Evolutionary conservation across 2,888 invertebrate genomes (phyloP).

Genomic region (Caenorhabditis panamensis): DNA sequence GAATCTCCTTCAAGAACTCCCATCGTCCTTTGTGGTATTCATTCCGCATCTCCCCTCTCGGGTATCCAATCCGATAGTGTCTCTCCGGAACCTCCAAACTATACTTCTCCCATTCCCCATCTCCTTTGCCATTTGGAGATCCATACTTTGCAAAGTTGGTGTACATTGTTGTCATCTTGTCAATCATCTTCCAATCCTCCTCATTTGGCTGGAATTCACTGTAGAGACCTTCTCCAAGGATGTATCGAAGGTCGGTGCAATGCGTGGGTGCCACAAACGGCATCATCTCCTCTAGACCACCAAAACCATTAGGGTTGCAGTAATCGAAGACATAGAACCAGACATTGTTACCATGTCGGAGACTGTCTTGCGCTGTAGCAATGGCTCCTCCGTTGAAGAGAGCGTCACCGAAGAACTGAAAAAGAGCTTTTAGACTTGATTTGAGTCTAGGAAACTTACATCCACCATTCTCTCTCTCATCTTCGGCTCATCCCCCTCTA

Average conservation of each 20-base stretch:
- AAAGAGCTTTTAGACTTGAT: no score
- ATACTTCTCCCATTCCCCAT: conserved; percentile 37
- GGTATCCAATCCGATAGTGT: conserved; percentile 41
- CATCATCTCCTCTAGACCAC: conserved; percentile 32
- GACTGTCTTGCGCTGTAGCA: conserved; percentile 55
- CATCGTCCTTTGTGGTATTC: conserved; percentile 38
- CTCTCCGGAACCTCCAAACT: conserved; percentile 24
- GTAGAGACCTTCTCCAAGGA: conserved; percentile 68
- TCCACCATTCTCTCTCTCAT: conserved; percentile 41
- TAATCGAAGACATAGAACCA: conserved; percentile 70
- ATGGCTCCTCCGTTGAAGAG: conserved; percentile 54
- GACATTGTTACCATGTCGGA: conserved; percentile 58
- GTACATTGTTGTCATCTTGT: conserved; percentile 66
- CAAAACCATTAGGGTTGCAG: conserved; percentile 51
- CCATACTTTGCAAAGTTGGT: conserved; percentile 72
- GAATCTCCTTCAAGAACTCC: conserved; percentile 27
- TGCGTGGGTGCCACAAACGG: conserved; percentile 65
- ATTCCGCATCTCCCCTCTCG: conserved; percentile 38
- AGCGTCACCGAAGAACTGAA: conserved; percentile 59
- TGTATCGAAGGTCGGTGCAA: conserved; percentile 69
- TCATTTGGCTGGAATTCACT: conserved; percentile 66
- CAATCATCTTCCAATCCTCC: conserved; percentile 66
- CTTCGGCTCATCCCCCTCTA: conserved; percentile 38
- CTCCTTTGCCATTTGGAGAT: conserved; percentile 23
- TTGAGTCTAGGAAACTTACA: conserved; percentile 37